Evolutionary conservation across 1,140 invertebrate species (phyloP), one percentile per base, ranked within the genome.

Genomic region (Drosophila tropicalis): DNA sequence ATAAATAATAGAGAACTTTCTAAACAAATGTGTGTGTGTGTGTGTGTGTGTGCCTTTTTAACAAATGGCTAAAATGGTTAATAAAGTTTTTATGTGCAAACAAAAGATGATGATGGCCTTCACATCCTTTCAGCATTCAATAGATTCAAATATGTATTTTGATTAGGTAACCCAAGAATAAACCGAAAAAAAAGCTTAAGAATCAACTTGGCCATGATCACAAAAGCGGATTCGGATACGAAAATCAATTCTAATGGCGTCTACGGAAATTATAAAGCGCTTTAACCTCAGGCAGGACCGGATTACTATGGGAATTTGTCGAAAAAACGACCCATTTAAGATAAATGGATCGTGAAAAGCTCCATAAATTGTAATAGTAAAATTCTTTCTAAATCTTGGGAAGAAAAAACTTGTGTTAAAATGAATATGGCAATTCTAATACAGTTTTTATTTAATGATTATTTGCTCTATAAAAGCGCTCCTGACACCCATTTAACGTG

Each of bases 201-300:
- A 51, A 22, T 51, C 7, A 22, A 15, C 5, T 51, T 51, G 44
- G 44, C 44, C 44, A 51, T 51, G 44, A 51, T 54, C 60, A 61
- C 62, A 29, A 89, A 87, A 87, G 84, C 84, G 79, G 84, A 87
- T 87, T 76, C 58, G 41, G 19, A 56, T 69, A 76, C 79, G 72
- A 58, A 62, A 76, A 82, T 75, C 75, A 79, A 72, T 71, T 74
- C 32, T 44, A 39, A 47, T 68, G 70, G 64, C 72, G 17, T 47
- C 44, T 47, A 47, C 72, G 80, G 83, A 87, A 89, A 89, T 60
- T 56, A 67, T 55, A 81, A 86, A 76, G 70, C 79, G 75, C 72
- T 66, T 86, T 82, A 79, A 72, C 67, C 79, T 58, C 47, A 34
- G 15, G 12, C n/a, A 64, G 41, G 58, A 64, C 1, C 44, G 44